Evolutionary conservation across 2,113 vertebrate species (phyloP).

Genomic region (Pelusios castaneus): DNA sequence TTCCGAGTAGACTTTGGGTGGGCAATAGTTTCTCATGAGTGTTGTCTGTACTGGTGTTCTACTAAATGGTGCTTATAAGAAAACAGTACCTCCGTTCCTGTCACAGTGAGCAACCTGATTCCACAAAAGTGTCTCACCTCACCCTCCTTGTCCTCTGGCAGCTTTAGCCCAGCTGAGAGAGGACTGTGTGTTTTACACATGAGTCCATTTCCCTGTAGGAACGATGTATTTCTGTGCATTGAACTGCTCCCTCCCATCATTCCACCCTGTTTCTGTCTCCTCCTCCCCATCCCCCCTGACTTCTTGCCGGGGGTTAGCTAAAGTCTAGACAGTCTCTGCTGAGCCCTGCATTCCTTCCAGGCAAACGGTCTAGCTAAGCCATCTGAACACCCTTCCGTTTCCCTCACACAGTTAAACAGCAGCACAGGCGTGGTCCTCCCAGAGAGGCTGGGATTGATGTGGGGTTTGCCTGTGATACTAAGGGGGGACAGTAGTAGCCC

Average conservation of each 20-base stretch:
- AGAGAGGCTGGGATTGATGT: not conserved
- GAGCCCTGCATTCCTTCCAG: constrained; percentile 37
- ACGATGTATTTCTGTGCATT: constrained; percentile 43
- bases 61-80: not conserved
- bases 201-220: constrained; percentile 22
- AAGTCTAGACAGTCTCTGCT: constrained; percentile 69
- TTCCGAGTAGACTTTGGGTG: not conserved
- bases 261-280: not conserved
- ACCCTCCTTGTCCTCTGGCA: not conserved
- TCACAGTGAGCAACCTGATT: not conserved
- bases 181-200: not conserved
- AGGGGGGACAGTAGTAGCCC: not conserved
- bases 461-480: not conserved
- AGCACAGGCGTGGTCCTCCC: not conserved
- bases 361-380: not conserved
- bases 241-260: not conserved
- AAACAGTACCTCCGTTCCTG: not conserved
- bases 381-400: not conserved
- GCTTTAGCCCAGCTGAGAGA: constrained; percentile 17
- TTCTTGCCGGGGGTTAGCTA: constrained; percentile 36
- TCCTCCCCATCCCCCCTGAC: not conserved
- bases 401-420: not conserved
- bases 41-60: not conserved
- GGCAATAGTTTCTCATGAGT: not conserved
- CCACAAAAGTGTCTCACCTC: too few species aligned